Conservation (phyloP, 30 jellyfish, hydroid and myxozoan genomes). For the Nemopilema nomurai region DNA sequence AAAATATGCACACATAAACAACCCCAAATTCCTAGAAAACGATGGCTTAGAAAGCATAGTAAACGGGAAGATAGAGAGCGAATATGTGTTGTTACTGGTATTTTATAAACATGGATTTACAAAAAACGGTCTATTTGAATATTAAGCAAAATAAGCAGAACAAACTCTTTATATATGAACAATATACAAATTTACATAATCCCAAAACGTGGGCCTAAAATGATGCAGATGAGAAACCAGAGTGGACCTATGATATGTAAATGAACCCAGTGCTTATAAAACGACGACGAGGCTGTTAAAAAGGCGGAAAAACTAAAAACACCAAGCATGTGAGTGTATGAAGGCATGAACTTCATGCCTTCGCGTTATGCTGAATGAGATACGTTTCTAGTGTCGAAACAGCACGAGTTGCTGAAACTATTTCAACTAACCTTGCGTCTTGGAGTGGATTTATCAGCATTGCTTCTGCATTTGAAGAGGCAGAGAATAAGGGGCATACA, state of each 20-base stretch:
- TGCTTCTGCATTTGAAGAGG: not conserved
- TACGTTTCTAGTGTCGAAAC: too few species aligned
- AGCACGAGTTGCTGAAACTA: not conserved
- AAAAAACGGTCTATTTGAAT: not conserved
- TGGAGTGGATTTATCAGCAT: not conserved
- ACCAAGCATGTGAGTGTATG: not conserved
- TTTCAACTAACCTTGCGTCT: not conserved
- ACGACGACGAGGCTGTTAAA: not conserved
- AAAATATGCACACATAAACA: too few species aligned
- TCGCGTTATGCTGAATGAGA: too few species aligned
- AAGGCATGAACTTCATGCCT: too few species aligned
- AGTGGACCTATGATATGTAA: not conserved
- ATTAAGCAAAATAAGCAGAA: not conserved
- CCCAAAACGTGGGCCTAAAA: not conserved
- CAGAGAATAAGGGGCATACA: too few species aligned
- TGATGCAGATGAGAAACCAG: not conserved
- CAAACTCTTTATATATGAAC: conserved; percentile 34
- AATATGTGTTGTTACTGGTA: not conserved
- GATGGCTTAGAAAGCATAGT: too few species aligned
- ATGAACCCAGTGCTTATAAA: not conserved
- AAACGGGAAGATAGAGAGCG: not conserved
- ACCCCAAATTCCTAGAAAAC: too few species aligned
- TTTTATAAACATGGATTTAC: conserved; percentile 15
- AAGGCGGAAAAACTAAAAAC: not conserved
- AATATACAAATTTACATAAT: conserved; percentile 2